Base-by-base conservation (phyloP, 2,797 vertebrate species). In the Nannoperca australis region DNA sequence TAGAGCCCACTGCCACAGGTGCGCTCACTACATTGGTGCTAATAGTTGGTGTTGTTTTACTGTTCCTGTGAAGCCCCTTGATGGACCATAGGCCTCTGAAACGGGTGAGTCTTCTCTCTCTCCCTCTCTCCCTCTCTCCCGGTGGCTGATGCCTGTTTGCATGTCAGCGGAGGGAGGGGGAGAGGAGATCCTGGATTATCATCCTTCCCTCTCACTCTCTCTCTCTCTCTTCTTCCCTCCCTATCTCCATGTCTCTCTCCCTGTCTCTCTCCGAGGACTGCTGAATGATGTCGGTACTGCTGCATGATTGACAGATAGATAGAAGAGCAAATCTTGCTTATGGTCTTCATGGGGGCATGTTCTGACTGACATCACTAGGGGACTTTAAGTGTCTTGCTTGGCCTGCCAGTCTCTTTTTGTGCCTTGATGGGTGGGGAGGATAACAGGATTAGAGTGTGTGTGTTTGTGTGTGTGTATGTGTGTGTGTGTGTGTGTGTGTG, bases 61-160 rank as follows among this genome's bases (percentile, higher is more conserved):
- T 96, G 96, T 97, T 95, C 93, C 92, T 90, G 96, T 95, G 95
- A 99, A 99, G 98, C 98, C 98, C 98, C 95, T 98, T 99, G 97
- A 97, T 98, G 98, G 98, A 99, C 96, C 97, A 97, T 97, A 98
- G 98, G 95, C 98, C 97, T 96, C 97, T 97, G 96, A 98, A 97
- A 96, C 96, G 97, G 98, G 98, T 99, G 96, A 99, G 98, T 99
- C 71, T 82, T 78, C 70, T 75, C 73, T 90, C 88, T 91, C 84
- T 72, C 94, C 92, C 73, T 90, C 88, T 91, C 84, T 72, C 94
- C 92, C 90, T 95, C 92, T 93, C 90, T 95, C 85, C 82, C 63
- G 64, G 82, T 93, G 93, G 94, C 94, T 95, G 91, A 94, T 99
- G 97, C 97, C 96, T 98, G 97, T 97, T 97, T 99, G 98, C 98